Evolutionary conservation across 2,888 invertebrate species (phyloP).

Genomic region (Blera fallax): DNA sequence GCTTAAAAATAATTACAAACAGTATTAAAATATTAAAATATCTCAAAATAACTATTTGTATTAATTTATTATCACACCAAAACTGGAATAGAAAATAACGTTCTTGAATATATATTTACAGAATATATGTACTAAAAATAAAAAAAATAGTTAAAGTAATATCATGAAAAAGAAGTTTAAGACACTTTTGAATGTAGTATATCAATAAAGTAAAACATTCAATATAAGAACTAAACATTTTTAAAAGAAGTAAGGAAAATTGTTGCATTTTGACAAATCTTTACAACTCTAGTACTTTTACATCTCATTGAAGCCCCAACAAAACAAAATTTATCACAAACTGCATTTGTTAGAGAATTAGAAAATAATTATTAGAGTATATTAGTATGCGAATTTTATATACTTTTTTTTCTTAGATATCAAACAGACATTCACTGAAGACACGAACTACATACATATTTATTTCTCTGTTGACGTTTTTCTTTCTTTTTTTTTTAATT

Average conservation of each 20-base stretch:
- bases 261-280: constrained; percentile 37
- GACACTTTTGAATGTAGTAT: constrained; percentile 13
- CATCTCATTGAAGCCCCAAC: constrained; percentile 35
- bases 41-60: constrained; percentile 53
- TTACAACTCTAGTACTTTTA: constrained; percentile 18
- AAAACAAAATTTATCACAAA: constrained; percentile 1
- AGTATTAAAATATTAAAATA: constrained; percentile 44
- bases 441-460: constrained; percentile 34
- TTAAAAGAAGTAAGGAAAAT: constrained; percentile 14
- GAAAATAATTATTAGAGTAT: constrained; percentile 10
- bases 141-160: constrained; percentile 33
- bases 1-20: constrained; percentile 57
- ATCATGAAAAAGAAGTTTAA: constrained; percentile 24
- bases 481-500: constrained; percentile 1
- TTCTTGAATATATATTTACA: constrained; percentile 49
- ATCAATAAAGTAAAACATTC: constrained; percentile 18
- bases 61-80: constrained; percentile 48
- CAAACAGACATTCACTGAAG: constrained; percentile 31
- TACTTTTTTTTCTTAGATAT: neutral
- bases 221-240: constrained; percentile 7
- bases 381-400: constrained; percentile 3
- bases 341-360: constrained; percentile 11
- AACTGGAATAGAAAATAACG: constrained; percentile 37
- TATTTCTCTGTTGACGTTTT: neutral
- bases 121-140: constrained; percentile 58